Evolutionary conservation across 2,888 invertebrate genomes (phyloP).

Genomic region (Phorcus lineatus): DNA sequence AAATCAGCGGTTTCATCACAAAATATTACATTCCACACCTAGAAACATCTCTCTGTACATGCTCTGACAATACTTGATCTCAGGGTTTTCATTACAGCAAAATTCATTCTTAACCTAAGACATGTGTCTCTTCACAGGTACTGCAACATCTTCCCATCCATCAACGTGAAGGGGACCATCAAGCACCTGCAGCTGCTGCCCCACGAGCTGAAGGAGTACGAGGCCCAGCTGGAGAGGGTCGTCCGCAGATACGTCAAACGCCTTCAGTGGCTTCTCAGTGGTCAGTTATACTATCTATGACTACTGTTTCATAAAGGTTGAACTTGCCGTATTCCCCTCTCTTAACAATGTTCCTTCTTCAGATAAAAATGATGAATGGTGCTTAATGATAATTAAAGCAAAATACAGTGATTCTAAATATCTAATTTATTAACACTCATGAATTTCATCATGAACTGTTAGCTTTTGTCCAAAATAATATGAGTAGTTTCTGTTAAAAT

Average conservation of each 20-base stretch:
- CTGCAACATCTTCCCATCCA: constrained; percentile 74
- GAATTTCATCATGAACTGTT: too few species aligned
- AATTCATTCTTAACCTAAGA: background rate
- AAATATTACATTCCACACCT: too few species aligned
- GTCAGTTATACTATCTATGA: constrained; percentile 47
- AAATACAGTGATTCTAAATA: too few species aligned
- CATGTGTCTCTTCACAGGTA: constrained; percentile 56
- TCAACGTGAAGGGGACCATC: constrained; percentile 74
- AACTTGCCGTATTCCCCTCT: too few species aligned
- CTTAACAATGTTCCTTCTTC: background rate
- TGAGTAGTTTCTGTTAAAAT: too few species aligned
- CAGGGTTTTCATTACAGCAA: background rate
- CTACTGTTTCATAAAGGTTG: background rate
- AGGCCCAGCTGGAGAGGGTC: constrained; percentile 68
- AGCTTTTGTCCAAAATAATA: too few species aligned
- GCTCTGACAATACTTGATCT: background rate
- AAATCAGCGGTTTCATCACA: too few species aligned
- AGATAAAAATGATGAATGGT: too few species aligned
- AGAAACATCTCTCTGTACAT: too few species aligned
- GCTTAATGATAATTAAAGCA: too few species aligned
- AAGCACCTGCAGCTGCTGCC: constrained; percentile 74
- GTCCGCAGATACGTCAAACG: constrained; percentile 73
- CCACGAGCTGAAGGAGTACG: constrained; percentile 73
- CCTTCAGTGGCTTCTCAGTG: constrained; percentile 75
- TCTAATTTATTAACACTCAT: too few species aligned